Evolutionary conservation across 2,888 invertebrate species (phyloP), one percentile per base, ranked within the genome.

Genomic region (Clivina fossor): DNA sequence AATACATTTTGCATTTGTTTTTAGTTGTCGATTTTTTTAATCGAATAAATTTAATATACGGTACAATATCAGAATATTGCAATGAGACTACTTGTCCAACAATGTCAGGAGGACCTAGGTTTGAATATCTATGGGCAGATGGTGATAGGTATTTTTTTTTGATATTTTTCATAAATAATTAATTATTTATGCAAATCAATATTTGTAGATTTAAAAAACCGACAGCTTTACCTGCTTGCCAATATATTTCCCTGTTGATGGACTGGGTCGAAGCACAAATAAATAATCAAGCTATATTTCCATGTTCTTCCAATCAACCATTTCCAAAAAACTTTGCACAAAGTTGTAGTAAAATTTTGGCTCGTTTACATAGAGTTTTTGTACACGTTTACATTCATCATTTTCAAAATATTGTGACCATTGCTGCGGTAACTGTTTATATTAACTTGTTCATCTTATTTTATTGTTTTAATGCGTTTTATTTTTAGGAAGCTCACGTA

Each of bases 321-420:
- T 94, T 94, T 74, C 93, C 93, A 3, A 90, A 86, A 71, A 85
- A 86, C 46, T 94, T 93, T 74, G 69, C 81, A 20, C 80, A 81
- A 20, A 78, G 87, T 9, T 90, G 91, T 68, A 85, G 90, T 65
- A 94, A 94, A 76, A 93, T 94, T 61, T 73, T 94, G 63, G 92
- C 93, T 0, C 79, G 93, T 44, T 75, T 94, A 35, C 93, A 92
- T 74, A 78, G 93, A 62, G 92, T 94, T 2, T 94, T 94, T 73
- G 93, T 94, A 1, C 93, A 94, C 72, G 92, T 93, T 35, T 94
- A 94, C 70, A 94, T 94, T 61, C 93, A 94, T 74, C 94, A 94
- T 72, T 95, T 94, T 72, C 93, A 94, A 70, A 82, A 90, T 65
- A 81, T 94, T 59, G 86, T 90, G 18, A 83, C 86, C 37, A 88